These are phyloP conservation scores for Apamea anceps DNA, from an alignment of 2,888 invertebrate species.

Conservation along the genomic window DNA sequence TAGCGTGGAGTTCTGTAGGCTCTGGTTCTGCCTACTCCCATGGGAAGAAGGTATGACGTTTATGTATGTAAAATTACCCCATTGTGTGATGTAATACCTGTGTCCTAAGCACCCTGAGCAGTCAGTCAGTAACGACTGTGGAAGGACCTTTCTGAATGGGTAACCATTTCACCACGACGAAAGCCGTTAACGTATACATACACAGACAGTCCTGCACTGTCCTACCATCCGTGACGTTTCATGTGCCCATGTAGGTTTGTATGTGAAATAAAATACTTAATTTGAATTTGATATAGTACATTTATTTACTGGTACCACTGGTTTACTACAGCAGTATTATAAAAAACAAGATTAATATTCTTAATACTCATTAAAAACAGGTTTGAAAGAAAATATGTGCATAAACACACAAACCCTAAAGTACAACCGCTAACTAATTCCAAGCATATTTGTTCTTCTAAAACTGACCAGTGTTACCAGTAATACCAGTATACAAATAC, in stretches of 20 bases:
- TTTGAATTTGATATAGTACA: too few species aligned
- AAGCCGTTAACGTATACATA: not conserved
- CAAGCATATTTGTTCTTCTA: conserved; percentile 41
- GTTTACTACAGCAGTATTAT: not conserved
- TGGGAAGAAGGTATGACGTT: not conserved
- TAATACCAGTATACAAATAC: conserved; percentile 18
- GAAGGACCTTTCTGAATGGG: not conserved
- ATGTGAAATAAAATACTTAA: too few species aligned
- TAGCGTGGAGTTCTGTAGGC: not conserved
- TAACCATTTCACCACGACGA: not conserved
- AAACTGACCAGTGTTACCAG: conserved; percentile 20
- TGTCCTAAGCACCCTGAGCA: not conserved
- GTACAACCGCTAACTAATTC: conserved; percentile 23
- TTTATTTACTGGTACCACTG: not conserved
- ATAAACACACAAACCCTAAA: conserved; percentile 1
- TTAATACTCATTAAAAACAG: not conserved
- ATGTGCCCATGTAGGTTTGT: too few species aligned
- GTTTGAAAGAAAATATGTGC: not conserved
- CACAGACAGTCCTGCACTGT: too few species aligned
- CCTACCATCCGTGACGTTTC: too few species aligned
- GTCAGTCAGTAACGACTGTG: not conserved
- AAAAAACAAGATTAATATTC: not conserved
- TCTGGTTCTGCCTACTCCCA: not conserved
- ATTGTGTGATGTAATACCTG: not conserved
- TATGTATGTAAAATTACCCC: not conserved